Conservation (phyloP, 2,797 vertebrate species). For the Epinephelus awoara region DNA sequence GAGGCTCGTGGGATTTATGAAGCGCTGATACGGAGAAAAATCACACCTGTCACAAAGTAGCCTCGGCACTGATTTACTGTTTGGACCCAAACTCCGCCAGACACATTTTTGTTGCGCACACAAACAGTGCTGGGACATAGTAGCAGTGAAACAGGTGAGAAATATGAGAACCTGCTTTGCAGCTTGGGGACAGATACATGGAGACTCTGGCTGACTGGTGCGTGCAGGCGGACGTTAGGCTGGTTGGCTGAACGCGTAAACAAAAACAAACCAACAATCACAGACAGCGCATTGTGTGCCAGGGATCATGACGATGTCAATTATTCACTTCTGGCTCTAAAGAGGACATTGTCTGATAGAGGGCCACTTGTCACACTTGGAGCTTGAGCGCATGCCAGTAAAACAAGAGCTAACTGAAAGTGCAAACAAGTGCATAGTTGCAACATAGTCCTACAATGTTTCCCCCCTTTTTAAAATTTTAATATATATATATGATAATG, state of each 20-base stretch:
- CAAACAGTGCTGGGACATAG: background rate
- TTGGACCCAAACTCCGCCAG: background rate
- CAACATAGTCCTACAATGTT: constrained; percentile 1
- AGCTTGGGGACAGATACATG: constrained; percentile 36
- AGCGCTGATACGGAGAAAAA: constrained; percentile 28
- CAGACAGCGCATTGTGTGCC: constrained; percentile 69
- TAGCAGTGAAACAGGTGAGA: constrained; percentile 42
- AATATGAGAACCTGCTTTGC: constrained; percentile 70
- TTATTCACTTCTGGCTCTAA: constrained; percentile 78
- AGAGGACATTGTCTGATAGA: constrained; percentile 79
- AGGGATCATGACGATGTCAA: constrained; percentile 80
- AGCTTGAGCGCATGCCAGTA: constrained; percentile 62
- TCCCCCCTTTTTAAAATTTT: background rate
- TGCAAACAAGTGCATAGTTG: constrained; percentile 39
- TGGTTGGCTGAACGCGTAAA: constrained; percentile 57
- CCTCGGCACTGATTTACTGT: background rate
- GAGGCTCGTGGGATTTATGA: constrained; percentile 50
- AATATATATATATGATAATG: background rate
- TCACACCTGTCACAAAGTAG: constrained; percentile 74
- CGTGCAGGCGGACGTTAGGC: constrained; percentile 40
- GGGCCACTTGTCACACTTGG: constrained; percentile 72
- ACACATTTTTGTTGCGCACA: constrained; percentile 6
- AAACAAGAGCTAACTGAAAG: constrained; percentile 63
- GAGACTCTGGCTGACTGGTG: constrained; percentile 10
- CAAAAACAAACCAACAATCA: constrained; percentile 74